Conservation (phyloP, 1,140 invertebrate genomes). For the Xylocopa sonorina region DNA sequence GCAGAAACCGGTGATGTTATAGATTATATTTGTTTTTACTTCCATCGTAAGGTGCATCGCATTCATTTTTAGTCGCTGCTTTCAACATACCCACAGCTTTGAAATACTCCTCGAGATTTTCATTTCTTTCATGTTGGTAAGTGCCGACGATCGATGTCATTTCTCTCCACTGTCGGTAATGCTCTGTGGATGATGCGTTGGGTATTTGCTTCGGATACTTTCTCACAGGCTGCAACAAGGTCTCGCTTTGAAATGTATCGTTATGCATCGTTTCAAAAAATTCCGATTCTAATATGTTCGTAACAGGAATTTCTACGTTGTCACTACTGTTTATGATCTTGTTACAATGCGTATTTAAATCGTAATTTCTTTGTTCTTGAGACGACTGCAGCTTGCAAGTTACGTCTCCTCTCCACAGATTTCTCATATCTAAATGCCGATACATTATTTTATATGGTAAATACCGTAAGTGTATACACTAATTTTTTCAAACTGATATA, state of each 20-base stretch:
- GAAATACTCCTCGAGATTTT: slow-evolving; percentile 86
- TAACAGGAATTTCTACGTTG: neutral
- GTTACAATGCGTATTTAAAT: neutral
- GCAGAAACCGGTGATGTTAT: neutral
- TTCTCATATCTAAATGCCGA: slow-evolving; percentile 35
- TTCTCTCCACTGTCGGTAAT: slow-evolving; percentile 47
- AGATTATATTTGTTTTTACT: slow-evolving; percentile 37
- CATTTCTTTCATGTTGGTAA: slow-evolving; percentile 85
- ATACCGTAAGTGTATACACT: neutral
- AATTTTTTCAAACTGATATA: too few relatives aligned
- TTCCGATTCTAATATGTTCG: neutral
- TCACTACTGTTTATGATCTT: neutral
- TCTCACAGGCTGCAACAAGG: neutral
- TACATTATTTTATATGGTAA: neutral
- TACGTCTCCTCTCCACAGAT: slow-evolving; percentile 41
- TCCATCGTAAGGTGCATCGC: slow-evolving; percentile 11
- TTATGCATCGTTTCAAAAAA: neutral
- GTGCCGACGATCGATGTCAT: slow-evolving; percentile 83
- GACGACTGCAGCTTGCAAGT: neutral
- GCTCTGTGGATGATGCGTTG: neutral
- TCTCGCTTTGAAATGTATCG: neutral
- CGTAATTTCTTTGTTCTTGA: slow-evolving; percentile 24
- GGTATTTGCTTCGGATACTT: too few relatives aligned
- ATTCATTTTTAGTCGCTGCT: slow-evolving; percentile 25
- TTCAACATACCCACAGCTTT: slow-evolving; percentile 82